Evolutionary conservation across 2,113 vertebrate genomes (phyloP), one percentile per base, ranked within the genome.

Genomic region (Anser cygnoides): DNA sequence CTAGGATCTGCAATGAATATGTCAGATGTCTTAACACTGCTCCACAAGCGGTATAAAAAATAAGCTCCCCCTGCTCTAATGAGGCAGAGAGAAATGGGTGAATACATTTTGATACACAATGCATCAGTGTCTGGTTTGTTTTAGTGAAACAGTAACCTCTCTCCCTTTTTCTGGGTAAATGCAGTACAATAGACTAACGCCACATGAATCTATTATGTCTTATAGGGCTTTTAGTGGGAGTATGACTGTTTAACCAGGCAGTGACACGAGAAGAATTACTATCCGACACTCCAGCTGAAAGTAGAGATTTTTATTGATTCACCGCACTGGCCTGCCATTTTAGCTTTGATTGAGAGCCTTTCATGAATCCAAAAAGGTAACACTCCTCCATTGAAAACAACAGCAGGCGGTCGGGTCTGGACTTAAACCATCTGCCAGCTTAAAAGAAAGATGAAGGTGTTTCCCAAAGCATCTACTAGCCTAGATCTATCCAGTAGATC

Each of bases 221-320:
- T 97, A 91, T 92, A 92, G 96, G 95, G 97, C 97, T 98, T 98
- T 98, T 98, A 98, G 97, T 39, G 0, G 90, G 96, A 97, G 94
- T 98, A 97, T 98, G 97, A 97, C 98, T 98, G 98, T 98, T 98
- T 98, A 98, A 98, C 98, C 97, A 98, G 97, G 97, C 98, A 97
- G 98, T 98, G 98, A 98, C 98, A 98, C 91, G 93, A 97, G 97
- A 98, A 98, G 98, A 98, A 98, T 98, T 98, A 98, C 97, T 98
- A 97, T 97, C 97, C n/a, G 49, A 96, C 97, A 97, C 98, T 98
- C 97, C 96, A 97, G 97, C 98, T 98, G 97, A 98, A 98, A 98
- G 98, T 97, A 97, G 97, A 98, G 97, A 97, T 98, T 98, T 98
- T 98, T 98, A 98, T 98, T 98, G 98, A 98, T 98, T 98, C 97